A percentile compares a stretch with the other conserved stretches of the same genome.
These are phyloP conservation scores for Cartodere bifasciata DNA, from an alignment of 2,888 invertebrate genomes.

Conservation along the genomic window DNA sequence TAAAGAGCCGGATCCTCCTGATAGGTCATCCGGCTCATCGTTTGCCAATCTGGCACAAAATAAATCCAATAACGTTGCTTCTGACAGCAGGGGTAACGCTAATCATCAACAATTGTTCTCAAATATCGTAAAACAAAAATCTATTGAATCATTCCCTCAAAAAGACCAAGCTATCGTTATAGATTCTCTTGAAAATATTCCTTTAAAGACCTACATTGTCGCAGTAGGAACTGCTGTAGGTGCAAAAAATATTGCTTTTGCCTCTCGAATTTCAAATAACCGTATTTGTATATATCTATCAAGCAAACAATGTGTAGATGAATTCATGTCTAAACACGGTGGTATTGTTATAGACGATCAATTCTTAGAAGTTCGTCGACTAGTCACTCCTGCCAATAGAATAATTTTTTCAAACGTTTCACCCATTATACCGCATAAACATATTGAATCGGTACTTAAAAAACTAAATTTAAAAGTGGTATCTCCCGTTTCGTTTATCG, in stretches of 20 bases:
- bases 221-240: slow-evolving; percentile 3
- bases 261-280: slow-evolving; percentile 9
- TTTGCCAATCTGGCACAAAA: too few relatives aligned
- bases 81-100: too few relatives aligned
- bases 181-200: slow-evolving; percentile 5
- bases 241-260: slow-evolving; percentile 5
- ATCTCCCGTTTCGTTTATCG: neutral
- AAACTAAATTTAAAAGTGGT: neutral
- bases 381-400: neutral
- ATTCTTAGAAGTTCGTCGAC: neutral
- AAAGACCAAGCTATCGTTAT: slow-evolving; percentile 9
- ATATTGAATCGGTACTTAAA: neutral
- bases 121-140: neutral
- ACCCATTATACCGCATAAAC: neutral
- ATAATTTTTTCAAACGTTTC: neutral
- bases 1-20: too few relatives aligned
- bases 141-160: slow-evolving; percentile 3
- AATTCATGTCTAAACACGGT: neutral
- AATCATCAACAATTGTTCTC: too few relatives aligned
- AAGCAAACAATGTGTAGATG: neutral
- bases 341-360: neutral
- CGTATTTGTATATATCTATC: slow-evolving; percentile 7
- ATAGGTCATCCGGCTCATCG: too few relatives aligned
- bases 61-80: too few relatives aligned
- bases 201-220: slow-evolving; percentile 5